phyloP scores from a whole-genome alignment of 2,797 vertebrate genomes.

The Orestias chungarensis region DNA sequence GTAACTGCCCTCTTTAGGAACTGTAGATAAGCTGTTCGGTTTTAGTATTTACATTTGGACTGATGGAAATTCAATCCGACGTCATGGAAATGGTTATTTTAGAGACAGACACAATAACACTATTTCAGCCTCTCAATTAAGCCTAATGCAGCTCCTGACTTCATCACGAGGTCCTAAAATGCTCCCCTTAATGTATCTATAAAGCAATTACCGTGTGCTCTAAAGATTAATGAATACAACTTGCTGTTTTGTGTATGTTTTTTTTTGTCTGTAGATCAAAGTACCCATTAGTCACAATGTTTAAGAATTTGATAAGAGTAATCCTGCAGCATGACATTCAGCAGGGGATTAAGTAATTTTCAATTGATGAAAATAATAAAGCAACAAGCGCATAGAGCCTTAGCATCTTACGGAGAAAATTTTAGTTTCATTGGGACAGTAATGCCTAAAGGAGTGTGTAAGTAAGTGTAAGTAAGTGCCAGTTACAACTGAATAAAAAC shows the following conservation, averaged over 20 bases:
- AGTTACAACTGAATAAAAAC: slow-evolving; percentile 24
- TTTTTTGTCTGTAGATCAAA: slow-evolving; percentile 60
- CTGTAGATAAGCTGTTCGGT: slow-evolving; percentile 12
- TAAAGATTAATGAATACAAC: slow-evolving; percentile 68
- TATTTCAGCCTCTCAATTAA: slow-evolving; percentile 65
- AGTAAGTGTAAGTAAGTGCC: slow-evolving; percentile 23
- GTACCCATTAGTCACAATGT: slow-evolving; percentile 65
- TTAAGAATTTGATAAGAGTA: slow-evolving; percentile 60
- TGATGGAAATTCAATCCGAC: slow-evolving; percentile 53
- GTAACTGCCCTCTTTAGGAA: slow-evolving; percentile 4
- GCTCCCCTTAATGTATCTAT: slow-evolving; percentile 71
- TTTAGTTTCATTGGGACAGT: slow-evolving; percentile 24
- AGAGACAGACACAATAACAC: slow-evolving; percentile 52
- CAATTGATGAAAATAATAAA: slow-evolving; percentile 41
- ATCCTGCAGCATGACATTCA: slow-evolving; percentile 45
- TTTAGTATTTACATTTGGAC: slow-evolving; percentile 39
- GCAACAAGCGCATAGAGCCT: slow-evolving; percentile 14
- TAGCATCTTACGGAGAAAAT: slow-evolving; percentile 13
- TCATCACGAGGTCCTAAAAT: slow-evolving; percentile 64
- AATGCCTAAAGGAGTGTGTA: slow-evolving; percentile 21
- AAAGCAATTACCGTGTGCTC: slow-evolving; percentile 69
- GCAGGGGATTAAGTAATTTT: slow-evolving; percentile 38
- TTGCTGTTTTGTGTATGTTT: slow-evolving; percentile 52
- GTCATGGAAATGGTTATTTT: slow-evolving; percentile 58
- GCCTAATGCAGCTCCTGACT: slow-evolving; percentile 55